A percentile compares a stretch with the other conserved stretches of the same genome.
Conservation (phyloP, 23 tunicate species). For the Trididemnum nubilum region DNA sequence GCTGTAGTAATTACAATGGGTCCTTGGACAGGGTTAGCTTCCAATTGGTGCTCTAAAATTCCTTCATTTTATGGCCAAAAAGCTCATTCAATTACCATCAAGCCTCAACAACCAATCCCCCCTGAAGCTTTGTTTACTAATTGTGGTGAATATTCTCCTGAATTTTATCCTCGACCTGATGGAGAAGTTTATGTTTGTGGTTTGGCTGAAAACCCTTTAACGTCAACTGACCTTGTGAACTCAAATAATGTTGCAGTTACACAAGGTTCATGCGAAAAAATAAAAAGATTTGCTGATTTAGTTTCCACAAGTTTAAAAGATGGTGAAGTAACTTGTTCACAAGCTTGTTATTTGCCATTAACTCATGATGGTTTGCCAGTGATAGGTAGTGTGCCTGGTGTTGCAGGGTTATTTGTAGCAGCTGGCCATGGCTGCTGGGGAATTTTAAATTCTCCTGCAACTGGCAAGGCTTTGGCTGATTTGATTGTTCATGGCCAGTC, state of each 20-base stretch:
- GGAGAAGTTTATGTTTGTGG: constrained; percentile 89
- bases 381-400: constrained; percentile 43
- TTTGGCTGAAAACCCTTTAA: constrained; percentile 54
- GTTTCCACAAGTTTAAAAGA: constrained; percentile 33
- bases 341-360: constrained; percentile 81
- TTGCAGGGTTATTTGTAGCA: constrained; percentile 45
- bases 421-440: constrained; percentile 95
- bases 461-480: constrained; percentile 65
- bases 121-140: constrained; percentile 60
- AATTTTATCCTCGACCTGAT: constrained; percentile 84
- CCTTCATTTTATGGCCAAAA: constrained; percentile 82
- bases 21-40: constrained; percentile 78
- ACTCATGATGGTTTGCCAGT: constrained; percentile 81
- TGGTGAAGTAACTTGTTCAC: constrained; percentile 51
- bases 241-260: constrained; percentile 32
- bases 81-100: constrained; percentile 72
- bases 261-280: constrained; percentile 54
- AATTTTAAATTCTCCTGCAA: constrained; percentile 69
- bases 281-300: constrained; percentile 37
- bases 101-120: constrained; percentile 40
- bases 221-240: constrained; percentile 29
- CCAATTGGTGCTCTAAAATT: constrained; percentile 41
- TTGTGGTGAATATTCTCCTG: constrained; percentile 59
- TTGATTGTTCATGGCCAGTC: constrained; percentile 36
- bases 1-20: constrained; percentile 72